Conservation (phyloP, 2,888 invertebrate species). For the Atethmia centrago region DNA sequence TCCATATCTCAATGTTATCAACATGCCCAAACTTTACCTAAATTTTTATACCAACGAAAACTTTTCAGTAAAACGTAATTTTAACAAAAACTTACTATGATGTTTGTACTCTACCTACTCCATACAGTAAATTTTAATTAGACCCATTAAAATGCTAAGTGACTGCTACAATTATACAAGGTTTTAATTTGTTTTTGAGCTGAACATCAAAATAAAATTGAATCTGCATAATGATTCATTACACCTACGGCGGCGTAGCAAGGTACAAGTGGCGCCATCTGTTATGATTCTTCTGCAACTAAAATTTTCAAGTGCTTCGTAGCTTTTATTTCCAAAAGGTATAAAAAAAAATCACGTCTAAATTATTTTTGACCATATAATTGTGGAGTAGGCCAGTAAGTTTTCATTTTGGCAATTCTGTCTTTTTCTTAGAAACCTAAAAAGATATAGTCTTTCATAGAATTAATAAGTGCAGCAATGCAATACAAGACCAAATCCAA, state of each 20-base stretch:
- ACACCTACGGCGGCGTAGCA: background rate
- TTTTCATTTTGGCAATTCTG: background rate
- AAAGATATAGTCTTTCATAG: background rate
- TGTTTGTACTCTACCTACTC: background rate
- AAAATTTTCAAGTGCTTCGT: background rate
- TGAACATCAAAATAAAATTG: slow-evolving; percentile 41
- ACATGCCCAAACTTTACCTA: background rate
- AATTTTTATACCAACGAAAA: background rate
- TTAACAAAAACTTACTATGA: background rate
- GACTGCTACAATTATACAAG: slow-evolving; percentile 36
- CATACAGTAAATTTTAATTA: slow-evolving; percentile 30
- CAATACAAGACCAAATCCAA: too few relatives aligned
- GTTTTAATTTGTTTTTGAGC: slow-evolving; percentile 26
- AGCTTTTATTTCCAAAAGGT: background rate
- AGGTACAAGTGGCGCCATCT: slow-evolving; percentile 66
- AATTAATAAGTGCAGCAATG: too few relatives aligned
- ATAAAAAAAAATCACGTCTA: background rate
- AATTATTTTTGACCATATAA: background rate
- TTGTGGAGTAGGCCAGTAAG: background rate
- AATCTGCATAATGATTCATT: slow-evolving; percentile 20
- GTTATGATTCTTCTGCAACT: slow-evolving; percentile 37
- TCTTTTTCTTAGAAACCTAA: background rate
- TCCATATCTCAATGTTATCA: background rate
- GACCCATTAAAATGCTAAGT: slow-evolving; percentile 42
- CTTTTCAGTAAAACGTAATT: background rate